Evolutionary conservation across 2,888 invertebrate genomes (phyloP).

Genomic region (Stictocephala bisonia): DNA sequence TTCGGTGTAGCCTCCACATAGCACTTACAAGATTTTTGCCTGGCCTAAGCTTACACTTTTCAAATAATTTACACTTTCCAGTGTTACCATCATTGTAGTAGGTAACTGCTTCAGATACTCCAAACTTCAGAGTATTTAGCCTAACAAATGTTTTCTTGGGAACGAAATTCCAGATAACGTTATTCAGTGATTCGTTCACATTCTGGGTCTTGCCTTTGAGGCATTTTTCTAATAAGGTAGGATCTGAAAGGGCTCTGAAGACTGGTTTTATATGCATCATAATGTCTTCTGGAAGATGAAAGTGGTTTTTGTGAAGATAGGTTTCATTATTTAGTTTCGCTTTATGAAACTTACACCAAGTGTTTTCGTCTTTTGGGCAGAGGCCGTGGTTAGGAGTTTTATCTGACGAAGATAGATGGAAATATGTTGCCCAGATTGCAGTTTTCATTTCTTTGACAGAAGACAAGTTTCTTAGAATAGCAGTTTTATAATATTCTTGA

Average conservation of each 20-base stretch:
- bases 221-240: not conserved
- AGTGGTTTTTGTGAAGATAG: not conserved
- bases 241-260: not conserved
- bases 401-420: not conserved
- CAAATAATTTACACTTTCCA: no score
- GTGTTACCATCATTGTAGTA: no score
- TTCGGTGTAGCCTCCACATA: no score
- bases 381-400: not conserved
- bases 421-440: constrained; percentile 14
- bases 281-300: not conserved
- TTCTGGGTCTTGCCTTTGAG: not conserved
- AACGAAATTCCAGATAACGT: no score
- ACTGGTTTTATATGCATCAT: not conserved
- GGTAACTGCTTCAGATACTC: no score
- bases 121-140: no score
- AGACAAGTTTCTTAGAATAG: not conserved
- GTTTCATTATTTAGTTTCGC: not conserved
- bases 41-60: no score
- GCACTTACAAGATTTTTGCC: no score
- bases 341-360: not conserved
- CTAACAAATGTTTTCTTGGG: no score
- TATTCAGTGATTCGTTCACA: no score
- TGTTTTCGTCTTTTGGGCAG: not conserved
- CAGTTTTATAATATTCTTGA: constrained; percentile 7
- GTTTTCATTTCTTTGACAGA: not conserved